phyloP scores from a whole-genome alignment of 64 coral and sea anemone genomes.

The Porites australiensis region DNA sequence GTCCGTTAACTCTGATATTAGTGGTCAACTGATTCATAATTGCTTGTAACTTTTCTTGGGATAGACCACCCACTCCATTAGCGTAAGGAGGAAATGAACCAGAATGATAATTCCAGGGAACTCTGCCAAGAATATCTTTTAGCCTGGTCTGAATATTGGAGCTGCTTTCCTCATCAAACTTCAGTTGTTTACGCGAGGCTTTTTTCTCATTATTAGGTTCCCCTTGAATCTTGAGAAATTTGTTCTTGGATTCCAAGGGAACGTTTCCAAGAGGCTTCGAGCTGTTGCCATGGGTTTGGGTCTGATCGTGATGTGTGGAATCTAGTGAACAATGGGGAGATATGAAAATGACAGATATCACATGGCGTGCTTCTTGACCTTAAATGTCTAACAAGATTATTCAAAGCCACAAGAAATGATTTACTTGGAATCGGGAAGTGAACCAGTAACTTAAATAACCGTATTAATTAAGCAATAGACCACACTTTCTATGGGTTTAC shows the following conservation, averaged over 20 bases:
- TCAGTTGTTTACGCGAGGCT: slow-evolving; percentile 6
- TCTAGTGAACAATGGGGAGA: background rate
- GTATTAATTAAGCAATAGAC: no score
- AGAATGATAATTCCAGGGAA: slow-evolving; percentile 30
- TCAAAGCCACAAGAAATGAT: no score
- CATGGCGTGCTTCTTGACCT: no score
- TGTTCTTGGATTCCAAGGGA: background rate
- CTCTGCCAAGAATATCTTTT: slow-evolving; percentile 13
- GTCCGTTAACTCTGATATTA: slow-evolving; percentile 41
- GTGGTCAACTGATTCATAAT: slow-evolving; percentile 40
- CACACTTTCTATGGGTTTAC: no score
- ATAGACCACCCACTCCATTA: slow-evolving; percentile 10
- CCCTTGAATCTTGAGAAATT: background rate
- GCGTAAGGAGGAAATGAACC: background rate
- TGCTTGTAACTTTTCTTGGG: slow-evolving; percentile 9
- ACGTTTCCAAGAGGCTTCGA: background rate
- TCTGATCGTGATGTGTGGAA: background rate
- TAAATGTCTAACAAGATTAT: no score
- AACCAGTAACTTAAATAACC: no score
- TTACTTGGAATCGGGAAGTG: no score
- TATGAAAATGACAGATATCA: no score
- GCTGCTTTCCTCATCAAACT: slow-evolving; percentile 14
- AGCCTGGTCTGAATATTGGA: background rate
- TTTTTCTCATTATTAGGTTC: slow-evolving; percentile 19
- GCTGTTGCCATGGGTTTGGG: background rate